Percentiles rank a stretch among this genome's conserved stretches.
These are phyloP conservation scores for Pecten maximus DNA, from an alignment of 2,888 invertebrate genomes.

Conservation along the genomic window DNA sequence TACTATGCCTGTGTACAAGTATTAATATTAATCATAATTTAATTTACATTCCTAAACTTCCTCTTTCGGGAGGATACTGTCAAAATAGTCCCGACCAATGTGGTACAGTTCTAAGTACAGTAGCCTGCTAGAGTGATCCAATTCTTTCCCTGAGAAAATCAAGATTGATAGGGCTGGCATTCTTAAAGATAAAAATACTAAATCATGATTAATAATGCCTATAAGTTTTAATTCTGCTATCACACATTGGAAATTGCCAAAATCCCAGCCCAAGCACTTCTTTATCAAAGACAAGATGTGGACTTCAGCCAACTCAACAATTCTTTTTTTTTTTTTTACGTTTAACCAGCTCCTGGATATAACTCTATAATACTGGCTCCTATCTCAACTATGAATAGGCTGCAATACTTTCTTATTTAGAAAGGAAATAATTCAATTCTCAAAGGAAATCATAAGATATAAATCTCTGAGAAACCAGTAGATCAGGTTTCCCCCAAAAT, in stretches of 20 bases:
- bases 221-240: constrained; percentile 4
- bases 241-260: neutral
- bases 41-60: too few species aligned
- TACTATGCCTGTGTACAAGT: too few species aligned
- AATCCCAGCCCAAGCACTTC: neutral
- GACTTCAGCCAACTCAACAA: neutral
- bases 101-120: too few species aligned
- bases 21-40: too few species aligned
- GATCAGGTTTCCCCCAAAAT: neutral
- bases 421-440: constrained; percentile 3
- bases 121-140: too few species aligned
- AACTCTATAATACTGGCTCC: constrained; percentile 1
- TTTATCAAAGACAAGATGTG: neutral
- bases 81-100: too few species aligned
- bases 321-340: neutral
- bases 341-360: neutral
- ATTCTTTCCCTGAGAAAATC: neutral
- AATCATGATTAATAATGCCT: neutral
- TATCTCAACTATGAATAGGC: neutral
- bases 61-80: too few species aligned
- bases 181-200: neutral
- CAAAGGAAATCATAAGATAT: neutral
- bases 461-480: neutral
- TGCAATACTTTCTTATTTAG: neutral
- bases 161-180: neutral